A percentile compares a stretch with the other conserved stretches of the same genome.
These are phyloP conservation scores for Aleadryas rufinucha DNA, from an alignment of 2,113 vertebrate genomes.

Conservation along the genomic window DNA sequence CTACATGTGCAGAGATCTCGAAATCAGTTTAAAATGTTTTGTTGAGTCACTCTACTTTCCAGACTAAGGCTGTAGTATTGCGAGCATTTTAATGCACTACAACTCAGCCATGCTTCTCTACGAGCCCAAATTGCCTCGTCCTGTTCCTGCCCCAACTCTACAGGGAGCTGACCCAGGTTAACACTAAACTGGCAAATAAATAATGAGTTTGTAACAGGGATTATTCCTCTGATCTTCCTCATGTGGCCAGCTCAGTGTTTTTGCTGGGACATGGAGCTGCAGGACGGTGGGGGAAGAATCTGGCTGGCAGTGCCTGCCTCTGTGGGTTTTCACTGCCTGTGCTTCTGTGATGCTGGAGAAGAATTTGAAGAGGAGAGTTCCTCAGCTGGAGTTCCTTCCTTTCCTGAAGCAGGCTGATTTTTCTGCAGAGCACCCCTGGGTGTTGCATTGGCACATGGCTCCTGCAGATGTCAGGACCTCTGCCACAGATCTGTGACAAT, in stretches of 20 bases:
- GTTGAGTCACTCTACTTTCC: background rate
- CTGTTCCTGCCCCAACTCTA: background rate
- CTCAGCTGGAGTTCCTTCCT: background rate
- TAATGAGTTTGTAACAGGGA: background rate
- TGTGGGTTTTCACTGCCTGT: background rate
- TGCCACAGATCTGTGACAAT: background rate
- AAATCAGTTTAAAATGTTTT: background rate
- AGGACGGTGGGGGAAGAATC: background rate
- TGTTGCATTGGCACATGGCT: background rate
- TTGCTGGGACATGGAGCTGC: background rate
- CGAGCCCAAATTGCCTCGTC: fast-evolving
- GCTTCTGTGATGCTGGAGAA: background rate
- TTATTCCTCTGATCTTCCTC: background rate
- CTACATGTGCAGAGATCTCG: background rate
- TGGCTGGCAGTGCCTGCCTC: background rate
- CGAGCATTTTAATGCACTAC: background rate
- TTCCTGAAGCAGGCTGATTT: background rate
- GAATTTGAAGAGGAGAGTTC: background rate
- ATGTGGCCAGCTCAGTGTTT: background rate
- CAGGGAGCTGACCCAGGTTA: background rate
- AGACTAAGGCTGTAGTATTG: background rate
- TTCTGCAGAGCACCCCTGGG: background rate
- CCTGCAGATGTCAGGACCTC: background rate
- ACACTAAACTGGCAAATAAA: background rate
- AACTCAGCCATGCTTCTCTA: background rate